Evolutionary conservation across 2,888 invertebrate genomes (phyloP).

Genomic region (Scotopteryx bipunctaria): DNA sequence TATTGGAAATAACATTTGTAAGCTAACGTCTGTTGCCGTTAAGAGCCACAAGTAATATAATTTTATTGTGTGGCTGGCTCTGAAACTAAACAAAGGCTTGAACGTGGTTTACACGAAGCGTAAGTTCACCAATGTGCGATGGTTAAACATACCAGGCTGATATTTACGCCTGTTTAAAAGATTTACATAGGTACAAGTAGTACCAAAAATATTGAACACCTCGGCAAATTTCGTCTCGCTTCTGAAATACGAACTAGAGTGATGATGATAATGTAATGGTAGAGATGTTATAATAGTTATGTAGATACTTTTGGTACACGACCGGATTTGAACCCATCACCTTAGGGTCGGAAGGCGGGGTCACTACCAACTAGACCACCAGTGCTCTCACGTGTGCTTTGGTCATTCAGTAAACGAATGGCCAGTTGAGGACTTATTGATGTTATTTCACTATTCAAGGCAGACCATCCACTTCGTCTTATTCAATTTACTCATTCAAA

Average conservation of each 20-base stretch:
- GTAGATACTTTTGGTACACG: too few species aligned
- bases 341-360: too few species aligned
- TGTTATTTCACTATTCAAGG: neutral
- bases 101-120: neutral
- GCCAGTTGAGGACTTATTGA: neutral
- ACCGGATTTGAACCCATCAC: too few species aligned
- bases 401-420: neutral
- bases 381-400: too few species aligned
- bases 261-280: too few species aligned
- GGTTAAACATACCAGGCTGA: neutral
- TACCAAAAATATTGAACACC: too few species aligned
- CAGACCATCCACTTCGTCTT: neutral
- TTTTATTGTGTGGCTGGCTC: neutral
- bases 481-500: slow-evolving; percentile 6
- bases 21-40: neutral
- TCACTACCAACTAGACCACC: too few species aligned
- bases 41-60: slow-evolving; percentile 6
- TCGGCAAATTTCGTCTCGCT: too few species aligned
- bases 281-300: too few species aligned
- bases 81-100: slow-evolving; percentile 9
- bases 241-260: too few species aligned
- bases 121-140: neutral
- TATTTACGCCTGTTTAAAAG: neutral
- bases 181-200: neutral
- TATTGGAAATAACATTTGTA: neutral